Evolutionary conservation across 2,797 vertebrate species (phyloP), one percentile per base, ranked within the genome.

Genomic region (Chrysocyon brachyurus): DNA sequence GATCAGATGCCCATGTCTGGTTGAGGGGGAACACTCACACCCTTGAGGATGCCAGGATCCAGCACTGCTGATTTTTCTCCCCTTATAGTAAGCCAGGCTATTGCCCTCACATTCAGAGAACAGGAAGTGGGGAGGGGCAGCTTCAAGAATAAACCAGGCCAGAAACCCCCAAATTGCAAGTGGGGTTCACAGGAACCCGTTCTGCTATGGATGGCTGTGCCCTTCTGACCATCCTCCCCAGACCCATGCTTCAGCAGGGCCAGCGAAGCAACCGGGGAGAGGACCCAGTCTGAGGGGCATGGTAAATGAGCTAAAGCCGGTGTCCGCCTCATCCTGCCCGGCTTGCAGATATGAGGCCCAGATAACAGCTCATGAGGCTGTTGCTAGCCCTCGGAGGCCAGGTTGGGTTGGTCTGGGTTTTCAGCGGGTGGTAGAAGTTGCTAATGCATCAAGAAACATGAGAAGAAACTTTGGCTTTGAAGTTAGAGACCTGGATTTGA

Each of bases 121-220:
- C 95, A 97, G 98, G 98, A 98, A 96, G 90, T 96, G 49, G 91
- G 93, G 85, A 92, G 91, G 84, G 56, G 63, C 86, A 57, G 77
- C 77, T 68, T 54, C 72, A 52, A 40, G 56, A 73, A 12, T 17
- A 17, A 52, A 64, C 11, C 59, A 17, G 63, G 90, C 90, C 26
- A 70, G 95, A 97, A 96, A 64, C 59, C 79, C 85, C 36, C 6
- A 46, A 68, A 66, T 22, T 14, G 4, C 36, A 3, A 16, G 78
- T 86, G 10, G 56, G 54, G 85, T 19, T 82, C 12, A 1, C 49
- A n/a, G 52, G 75, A 85, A 3, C 61, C 33, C 46, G 26, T 14
- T 57, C 33, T 59, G 61, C 87, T 52, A 0, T 3, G 64, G 63
- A 3, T 0, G 63, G 79, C 59, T 1, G 24, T 66, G 86, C 73